A percentile compares a stretch with the other conserved stretches of the same genome.
phyloP scores from a whole-genome alignment of 2,113 vertebrate species.

The Podiceps cristatus region DNA sequence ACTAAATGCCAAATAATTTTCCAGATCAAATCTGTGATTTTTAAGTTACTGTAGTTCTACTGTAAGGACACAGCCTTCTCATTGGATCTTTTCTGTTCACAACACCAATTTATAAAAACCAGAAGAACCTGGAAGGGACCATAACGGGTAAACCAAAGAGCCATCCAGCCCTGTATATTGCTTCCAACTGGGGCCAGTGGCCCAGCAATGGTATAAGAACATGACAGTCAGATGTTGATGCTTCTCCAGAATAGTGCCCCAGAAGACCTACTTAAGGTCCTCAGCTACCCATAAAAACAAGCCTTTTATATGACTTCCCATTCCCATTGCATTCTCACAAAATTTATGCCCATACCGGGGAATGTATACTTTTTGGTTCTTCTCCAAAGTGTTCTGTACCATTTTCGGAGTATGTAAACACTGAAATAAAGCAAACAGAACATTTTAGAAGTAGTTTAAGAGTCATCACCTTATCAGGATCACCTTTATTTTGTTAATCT shows the following conservation, averaged over 20 bases:
- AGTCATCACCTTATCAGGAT: not conserved
- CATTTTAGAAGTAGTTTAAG: not conserved
- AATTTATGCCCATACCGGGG: constrained; percentile 72
- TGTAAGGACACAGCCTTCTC: not conserved
- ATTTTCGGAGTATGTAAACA: constrained; percentile 92
- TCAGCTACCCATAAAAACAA: not conserved
- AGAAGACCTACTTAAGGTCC: not conserved
- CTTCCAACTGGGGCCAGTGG: not conserved
- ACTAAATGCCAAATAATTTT: not conserved
- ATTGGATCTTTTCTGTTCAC: not conserved
- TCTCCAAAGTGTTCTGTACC: constrained; percentile 84
- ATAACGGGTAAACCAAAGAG: not conserved
- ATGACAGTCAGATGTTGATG: not conserved
- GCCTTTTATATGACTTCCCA: not conserved
- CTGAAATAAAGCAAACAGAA: constrained; percentile 75
- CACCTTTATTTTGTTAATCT: not conserved
- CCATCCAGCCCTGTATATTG: not conserved
- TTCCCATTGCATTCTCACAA: not conserved
- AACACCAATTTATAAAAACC: not conserved
- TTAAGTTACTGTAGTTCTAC: not conserved
- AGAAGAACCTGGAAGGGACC: not conserved
- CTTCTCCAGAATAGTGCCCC: not conserved
- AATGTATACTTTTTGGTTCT: constrained; percentile 78
- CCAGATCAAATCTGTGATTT: not conserved
- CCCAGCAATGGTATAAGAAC: not conserved